Conservation (phyloP, 2,113 vertebrate species). For the Tychaedon coryphoeus region DNA sequence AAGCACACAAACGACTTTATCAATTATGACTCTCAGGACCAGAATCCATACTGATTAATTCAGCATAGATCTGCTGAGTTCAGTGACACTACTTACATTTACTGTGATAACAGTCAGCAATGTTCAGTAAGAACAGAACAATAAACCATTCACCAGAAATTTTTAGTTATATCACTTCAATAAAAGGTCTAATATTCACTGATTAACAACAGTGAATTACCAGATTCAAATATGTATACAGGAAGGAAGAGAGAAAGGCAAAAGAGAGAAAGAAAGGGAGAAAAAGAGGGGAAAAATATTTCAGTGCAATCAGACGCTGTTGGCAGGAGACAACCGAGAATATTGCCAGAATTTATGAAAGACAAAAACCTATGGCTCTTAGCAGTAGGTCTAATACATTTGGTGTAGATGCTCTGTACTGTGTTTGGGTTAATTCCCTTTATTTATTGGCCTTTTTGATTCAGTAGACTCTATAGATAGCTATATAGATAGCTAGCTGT, state of each 20-base stretch:
- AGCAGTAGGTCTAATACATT: background rate
- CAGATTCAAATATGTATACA: background rate
- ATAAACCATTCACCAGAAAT: background rate
- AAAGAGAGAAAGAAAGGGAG: background rate
- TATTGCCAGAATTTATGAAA: background rate
- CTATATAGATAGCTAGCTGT: background rate
- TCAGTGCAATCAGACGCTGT: background rate
- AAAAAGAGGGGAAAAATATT: background rate
- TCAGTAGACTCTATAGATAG: background rate
- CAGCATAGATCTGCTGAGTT: slow-evolving; percentile 25
- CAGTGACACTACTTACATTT: slow-evolving; percentile 5
- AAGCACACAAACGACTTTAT: background rate
- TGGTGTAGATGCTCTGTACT: background rate
- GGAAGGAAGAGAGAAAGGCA: background rate
- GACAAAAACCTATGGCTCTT: background rate
- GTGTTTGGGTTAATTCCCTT: background rate
- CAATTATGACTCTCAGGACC: background rate
- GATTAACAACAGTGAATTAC: background rate
- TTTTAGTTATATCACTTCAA: background rate
- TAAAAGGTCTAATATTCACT: background rate
- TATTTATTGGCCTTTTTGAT: background rate
- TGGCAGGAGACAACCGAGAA: background rate
- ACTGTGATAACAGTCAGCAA: background rate
- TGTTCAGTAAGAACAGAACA: background rate
- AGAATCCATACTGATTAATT: slow-evolving; percentile 39